Conservation (phyloP, 92 coral and sea anemone genomes). For the Phenganax stokvisi region DNA sequence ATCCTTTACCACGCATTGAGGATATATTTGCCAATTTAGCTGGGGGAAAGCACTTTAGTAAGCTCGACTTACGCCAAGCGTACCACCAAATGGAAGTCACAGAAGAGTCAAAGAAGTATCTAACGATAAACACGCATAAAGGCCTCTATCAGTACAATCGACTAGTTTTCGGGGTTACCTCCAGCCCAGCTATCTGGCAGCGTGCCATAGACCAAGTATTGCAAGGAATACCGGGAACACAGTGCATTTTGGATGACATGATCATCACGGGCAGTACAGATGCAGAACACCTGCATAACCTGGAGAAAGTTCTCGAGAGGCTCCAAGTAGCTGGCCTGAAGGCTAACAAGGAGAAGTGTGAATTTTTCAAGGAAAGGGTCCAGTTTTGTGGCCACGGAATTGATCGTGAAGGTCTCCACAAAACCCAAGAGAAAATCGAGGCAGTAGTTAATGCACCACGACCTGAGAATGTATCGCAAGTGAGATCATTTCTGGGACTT, state of each 20-base stretch:
- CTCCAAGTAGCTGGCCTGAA: conserved; percentile 39
- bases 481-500: conserved; percentile 47
- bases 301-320: conserved; percentile 42
- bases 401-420: conserved; percentile 46
- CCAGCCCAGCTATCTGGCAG: conserved; percentile 52
- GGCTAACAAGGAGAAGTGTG: conserved; percentile 48
- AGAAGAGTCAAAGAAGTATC: conserved; percentile 25
- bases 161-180: conserved; percentile 51
- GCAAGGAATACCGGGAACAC: conserved; percentile 37
- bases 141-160: conserved; percentile 43
- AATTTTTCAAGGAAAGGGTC: conserved; percentile 40
- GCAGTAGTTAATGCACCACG: conserved; percentile 46
- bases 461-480: conserved; percentile 50
- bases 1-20: no score
- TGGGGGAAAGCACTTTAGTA: no score
- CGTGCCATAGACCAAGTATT: conserved; percentile 49
- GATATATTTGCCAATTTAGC: no score
- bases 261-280: conserved; percentile 48
- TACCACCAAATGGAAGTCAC: no score
- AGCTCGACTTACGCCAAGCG: no score
- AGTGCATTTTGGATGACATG: conserved; percentile 51
- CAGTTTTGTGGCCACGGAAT: conserved; percentile 38
- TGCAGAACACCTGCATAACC: conserved; percentile 45
- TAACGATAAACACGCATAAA: conserved; percentile 26
- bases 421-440: conserved; percentile 43